A percentile compares a stretch with the other conserved stretches of the same genome.
Conservation (phyloP, 1,140 invertebrate genomes). For the Drosophila lacertosa region DNA sequence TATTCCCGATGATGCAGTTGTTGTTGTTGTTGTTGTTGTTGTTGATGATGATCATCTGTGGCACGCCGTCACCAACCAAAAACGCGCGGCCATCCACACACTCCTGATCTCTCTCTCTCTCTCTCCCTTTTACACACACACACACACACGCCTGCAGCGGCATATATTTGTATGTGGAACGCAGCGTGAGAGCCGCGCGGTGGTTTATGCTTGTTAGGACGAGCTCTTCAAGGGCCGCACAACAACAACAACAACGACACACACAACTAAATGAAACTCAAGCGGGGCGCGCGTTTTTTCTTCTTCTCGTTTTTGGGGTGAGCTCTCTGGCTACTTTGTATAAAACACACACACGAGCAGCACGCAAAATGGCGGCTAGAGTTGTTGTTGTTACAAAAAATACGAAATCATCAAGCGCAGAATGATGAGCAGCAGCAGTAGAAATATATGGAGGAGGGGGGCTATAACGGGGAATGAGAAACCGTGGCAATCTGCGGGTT, state of each 20-base stretch:
- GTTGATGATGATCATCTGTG: constrained; percentile 66
- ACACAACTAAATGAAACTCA: constrained; percentile 16
- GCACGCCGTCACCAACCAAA: constrained; percentile 73
- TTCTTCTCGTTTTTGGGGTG: constrained; percentile 37
- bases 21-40: constrained; percentile 24
- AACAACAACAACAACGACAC: constrained; percentile 36
- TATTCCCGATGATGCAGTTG: constrained; percentile 19
- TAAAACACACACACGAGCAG: constrained; percentile 17
- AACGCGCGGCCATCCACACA: constrained; percentile 68
- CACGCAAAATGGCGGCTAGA: constrained; percentile 32
- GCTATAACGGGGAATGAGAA: background rate
- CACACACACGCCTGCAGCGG: constrained; percentile 43
- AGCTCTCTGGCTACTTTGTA: constrained; percentile 47
- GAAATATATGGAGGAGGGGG: background rate
- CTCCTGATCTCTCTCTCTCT: constrained; percentile 22
- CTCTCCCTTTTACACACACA: constrained; percentile 7
- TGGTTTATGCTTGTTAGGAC: constrained; percentile 74
- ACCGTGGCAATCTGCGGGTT: constrained; percentile 64
- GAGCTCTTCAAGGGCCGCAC: constrained; percentile 48
- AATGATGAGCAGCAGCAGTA: constrained; percentile 30
- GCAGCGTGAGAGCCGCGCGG: constrained; percentile 58
- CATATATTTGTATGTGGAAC: constrained; percentile 14
- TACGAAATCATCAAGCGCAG: constrained; percentile 45
- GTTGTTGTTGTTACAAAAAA: constrained; percentile 39
- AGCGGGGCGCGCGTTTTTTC: constrained; percentile 37